Evolutionary conservation across 2,888 invertebrate genomes (phyloP).

Genomic region (Harpalus rubripes): DNA sequence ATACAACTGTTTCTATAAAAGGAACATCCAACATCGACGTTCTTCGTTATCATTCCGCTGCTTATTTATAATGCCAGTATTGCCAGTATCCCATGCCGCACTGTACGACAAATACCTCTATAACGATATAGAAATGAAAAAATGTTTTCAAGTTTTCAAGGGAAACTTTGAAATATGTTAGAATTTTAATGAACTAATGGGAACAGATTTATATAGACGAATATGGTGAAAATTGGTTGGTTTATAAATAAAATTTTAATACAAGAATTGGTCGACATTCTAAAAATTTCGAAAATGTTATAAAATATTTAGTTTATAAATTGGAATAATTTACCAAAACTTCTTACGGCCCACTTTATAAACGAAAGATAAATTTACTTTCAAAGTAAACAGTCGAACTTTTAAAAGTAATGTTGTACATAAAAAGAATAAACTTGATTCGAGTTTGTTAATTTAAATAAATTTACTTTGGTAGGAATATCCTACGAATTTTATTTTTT

Average conservation of each 20-base stretch:
- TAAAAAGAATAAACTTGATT: too few relatives aligned
- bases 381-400: too few relatives aligned
- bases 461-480: too few relatives aligned
- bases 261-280: background rate
- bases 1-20: constrained; percentile 64
- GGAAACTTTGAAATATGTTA: constrained; percentile 10
- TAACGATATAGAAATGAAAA: constrained; percentile 28
- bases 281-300: background rate
- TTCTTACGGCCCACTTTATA: too few relatives aligned
- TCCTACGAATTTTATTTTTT: too few relatives aligned
- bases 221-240: background rate
- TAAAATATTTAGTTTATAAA: too few relatives aligned
- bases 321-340: too few relatives aligned
- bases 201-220: background rate
- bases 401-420: too few relatives aligned
- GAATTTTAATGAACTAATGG: constrained; percentile 33
- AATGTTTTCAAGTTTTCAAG: background rate
- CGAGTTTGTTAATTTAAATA: too few relatives aligned
- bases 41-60: constrained; percentile 60
- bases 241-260: background rate
- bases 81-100: background rate
- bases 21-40: constrained; percentile 42
- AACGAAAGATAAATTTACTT: too few relatives aligned
- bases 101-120: constrained; percentile 30
- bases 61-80: constrained; percentile 48